A percentile compares a stretch with the other conserved stretches of the same genome.
These are phyloP conservation scores for Fulica atra DNA, from an alignment of 2,113 vertebrate genomes.

Conservation along the genomic window DNA sequence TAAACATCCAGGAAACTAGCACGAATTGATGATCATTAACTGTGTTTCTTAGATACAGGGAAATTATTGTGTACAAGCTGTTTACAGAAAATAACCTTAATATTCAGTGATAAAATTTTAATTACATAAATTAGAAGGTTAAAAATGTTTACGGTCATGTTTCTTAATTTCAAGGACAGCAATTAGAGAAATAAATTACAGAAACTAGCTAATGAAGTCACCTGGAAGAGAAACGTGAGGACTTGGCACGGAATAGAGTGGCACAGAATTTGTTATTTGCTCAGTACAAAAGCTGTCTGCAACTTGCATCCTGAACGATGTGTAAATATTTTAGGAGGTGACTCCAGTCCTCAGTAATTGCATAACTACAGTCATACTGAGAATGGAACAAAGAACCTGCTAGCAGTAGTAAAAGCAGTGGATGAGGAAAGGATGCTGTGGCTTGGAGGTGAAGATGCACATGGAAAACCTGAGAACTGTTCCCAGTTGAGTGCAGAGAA, in stretches of 20 bases:
- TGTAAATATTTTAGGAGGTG: not conserved
- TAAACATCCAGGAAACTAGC: not conserved
- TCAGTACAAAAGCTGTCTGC: not conserved
- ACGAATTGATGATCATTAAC: not conserved
- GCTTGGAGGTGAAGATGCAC: fast-evolving
- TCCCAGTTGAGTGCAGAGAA: not conserved
- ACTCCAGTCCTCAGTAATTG: not conserved
- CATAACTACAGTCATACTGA: not conserved
- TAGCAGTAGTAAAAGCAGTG: not conserved
- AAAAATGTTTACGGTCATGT: not conserved
- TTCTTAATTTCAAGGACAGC: not conserved
- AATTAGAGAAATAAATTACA: not conserved
- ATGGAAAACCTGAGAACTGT: not conserved
- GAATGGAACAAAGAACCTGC: not conserved
- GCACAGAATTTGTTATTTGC: not conserved
- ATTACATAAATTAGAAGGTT: not conserved
- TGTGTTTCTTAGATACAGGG: not conserved
- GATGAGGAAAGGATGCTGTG: not conserved
- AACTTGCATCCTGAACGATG: not conserved
- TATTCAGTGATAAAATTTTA: not conserved
- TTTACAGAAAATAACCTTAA: not conserved
- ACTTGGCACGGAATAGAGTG: not conserved
- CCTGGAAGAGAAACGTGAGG: not conserved
- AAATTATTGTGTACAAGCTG: not conserved
- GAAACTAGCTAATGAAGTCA: not conserved